Percentiles rank a stretch among this genome's conserved stretches.
Conservation (phyloP, 2,113 vertebrate genomes). For the Balaeniceps rex region DNA sequence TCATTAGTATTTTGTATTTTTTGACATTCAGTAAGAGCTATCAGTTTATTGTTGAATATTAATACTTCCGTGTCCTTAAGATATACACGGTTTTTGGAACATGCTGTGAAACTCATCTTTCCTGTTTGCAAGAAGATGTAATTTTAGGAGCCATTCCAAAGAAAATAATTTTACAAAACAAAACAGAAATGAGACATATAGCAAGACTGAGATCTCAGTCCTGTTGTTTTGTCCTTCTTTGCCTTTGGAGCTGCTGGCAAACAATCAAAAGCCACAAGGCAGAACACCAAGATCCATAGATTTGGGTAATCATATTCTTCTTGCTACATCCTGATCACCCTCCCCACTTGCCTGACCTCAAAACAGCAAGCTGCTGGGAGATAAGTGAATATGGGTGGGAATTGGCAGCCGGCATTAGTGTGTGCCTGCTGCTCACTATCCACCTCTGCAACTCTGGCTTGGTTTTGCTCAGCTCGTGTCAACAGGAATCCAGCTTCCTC, state of each 20-base stretch:
- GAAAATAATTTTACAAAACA: background rate
- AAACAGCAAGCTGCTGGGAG: background rate
- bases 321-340: background rate
- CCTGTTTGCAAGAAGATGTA: background rate
- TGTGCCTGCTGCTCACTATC: background rate
- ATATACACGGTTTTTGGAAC: background rate
- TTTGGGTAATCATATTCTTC: background rate
- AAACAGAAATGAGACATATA: background rate
- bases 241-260: conserved; percentile 21
- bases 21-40: background rate
- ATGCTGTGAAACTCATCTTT: background rate
- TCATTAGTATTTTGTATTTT: background rate
- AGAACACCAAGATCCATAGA: background rate
- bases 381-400: background rate
- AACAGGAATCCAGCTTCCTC: background rate
- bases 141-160: conserved; percentile 23
- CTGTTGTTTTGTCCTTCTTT: background rate
- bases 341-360: background rate
- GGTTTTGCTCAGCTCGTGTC: background rate
- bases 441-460: background rate
- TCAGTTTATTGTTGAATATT: background rate
- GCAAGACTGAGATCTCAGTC: background rate
- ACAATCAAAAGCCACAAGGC: background rate
- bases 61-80: background rate
- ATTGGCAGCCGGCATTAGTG: background rate